Conservation (phyloP, 2,888 invertebrate genomes). For the Polymixis flavicincta region DNA sequence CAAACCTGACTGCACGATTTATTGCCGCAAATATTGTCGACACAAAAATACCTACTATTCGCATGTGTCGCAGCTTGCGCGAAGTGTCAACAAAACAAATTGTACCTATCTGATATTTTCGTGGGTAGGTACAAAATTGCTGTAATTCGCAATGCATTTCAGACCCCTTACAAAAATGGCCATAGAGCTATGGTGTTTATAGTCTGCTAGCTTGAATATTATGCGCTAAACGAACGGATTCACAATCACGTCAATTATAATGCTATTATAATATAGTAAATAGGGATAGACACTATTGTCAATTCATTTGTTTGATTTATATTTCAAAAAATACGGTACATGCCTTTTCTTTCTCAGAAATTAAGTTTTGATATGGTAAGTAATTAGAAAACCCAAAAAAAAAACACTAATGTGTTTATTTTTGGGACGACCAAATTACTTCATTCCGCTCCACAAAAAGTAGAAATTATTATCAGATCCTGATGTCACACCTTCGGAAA, state of each 20-base stretch:
- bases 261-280: neutral
- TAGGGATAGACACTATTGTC: too few relatives aligned
- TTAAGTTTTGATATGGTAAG: neutral
- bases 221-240: neutral
- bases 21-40: constrained; percentile 37
- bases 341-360: neutral
- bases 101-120: constrained; percentile 15
- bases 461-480: constrained; percentile 39
- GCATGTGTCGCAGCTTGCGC: constrained; percentile 24
- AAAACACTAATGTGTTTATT: neutral
- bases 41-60: constrained; percentile 12
- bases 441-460: constrained; percentile 28
- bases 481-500: constrained; percentile 51
- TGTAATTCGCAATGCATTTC: constrained; percentile 1
- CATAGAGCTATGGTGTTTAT: neutral
- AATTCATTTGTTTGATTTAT: neutral
- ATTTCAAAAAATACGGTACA: neutral
- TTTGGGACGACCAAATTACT: constrained; percentile 6
- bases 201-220: neutral
- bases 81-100: constrained; percentile 37
- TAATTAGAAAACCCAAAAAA: constrained; percentile 11
- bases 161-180: neutral
- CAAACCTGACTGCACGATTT: constrained; percentile 34
- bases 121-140: neutral
- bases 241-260: neutral